Base-by-base conservation (phyloP, 2,888 invertebrate genomes). In the Pyrrhosoma nymphula region DNA sequence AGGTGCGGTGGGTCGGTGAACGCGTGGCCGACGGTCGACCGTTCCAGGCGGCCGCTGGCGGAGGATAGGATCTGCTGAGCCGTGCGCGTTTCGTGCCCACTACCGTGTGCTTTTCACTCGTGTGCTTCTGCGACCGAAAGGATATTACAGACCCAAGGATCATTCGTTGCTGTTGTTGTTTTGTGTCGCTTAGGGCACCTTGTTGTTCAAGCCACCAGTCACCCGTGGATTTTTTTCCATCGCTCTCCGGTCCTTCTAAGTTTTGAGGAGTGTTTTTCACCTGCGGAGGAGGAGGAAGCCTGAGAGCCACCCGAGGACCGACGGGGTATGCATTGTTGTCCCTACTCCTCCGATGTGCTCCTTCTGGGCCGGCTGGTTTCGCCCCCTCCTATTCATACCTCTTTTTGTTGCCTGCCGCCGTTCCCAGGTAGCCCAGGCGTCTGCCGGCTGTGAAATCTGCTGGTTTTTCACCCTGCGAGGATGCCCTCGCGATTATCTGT, bases 11-110 rank as follows among this genome's bases (percentile, higher is more conserved):
- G 82, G 30, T 69, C 23, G 26, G 35, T 35, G 82, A 30, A 16
- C 35, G 82, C 82, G 82, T 82, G 82, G 82, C 82, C 30, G 16
- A 35, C 82, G 82, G 82, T 82, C 82, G 82, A 30, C 82, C 35
- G 82, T 35, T 82, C 82, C 69, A 69, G n/a, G 69, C 23, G 82
- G 35, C 82, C 82, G 82, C 82, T 82, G 82, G 30, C 82, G 30
- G 26, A 47, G n/a, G 26, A n/a, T 60, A 47, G n/a, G 26, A n/a
- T 60, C 60, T n/a, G 69, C 82, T 35, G 82, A 82, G 14, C 82
- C 82, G 30, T 82, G 30, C 16, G 75, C 10, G 14, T 69, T 26
- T n/a, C 1, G 47, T 47, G 47, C 47, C 8, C 47, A 47, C 47
- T 8, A 14, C 3, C 82, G 82, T 30, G 82, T 82, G 82, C 0